These are phyloP conservation scores for Podargus strigoides DNA, from an alignment of 2,797 vertebrate species.

Conservation along the genomic window DNA sequence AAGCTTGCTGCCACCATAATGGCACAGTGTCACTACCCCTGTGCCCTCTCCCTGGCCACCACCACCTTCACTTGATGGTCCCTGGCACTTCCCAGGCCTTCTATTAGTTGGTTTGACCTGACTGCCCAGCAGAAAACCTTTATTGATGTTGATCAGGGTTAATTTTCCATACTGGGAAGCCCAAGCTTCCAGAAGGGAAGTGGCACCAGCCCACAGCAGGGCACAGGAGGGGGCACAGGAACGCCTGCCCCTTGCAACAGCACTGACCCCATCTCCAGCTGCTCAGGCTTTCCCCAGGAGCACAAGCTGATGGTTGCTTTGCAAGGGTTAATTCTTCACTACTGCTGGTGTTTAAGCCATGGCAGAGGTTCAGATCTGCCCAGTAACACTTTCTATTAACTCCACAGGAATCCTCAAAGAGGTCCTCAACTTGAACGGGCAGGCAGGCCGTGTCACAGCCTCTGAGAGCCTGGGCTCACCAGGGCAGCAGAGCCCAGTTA, in stretches of 20 bases:
- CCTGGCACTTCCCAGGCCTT: neutral
- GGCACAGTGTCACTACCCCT: accelerated
- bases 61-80: neutral
- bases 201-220: accelerated
- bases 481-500: accelerated
- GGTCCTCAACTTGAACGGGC: neutral
- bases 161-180: neutral
- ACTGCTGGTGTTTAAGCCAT: neutral
- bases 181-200: neutral
- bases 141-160: neutral
- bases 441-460: neutral
- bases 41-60: neutral
- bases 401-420: neutral
- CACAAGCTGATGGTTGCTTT: neutral
- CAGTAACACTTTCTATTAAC: neutral
- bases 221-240: neutral
- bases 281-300: neutral
- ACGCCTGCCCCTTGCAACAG: neutral
- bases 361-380: neutral
- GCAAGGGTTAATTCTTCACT: neutral
- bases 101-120: neutral
- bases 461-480: neutral
- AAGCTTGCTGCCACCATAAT: neutral
- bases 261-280: neutral
- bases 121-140: neutral